phyloP scores from a whole-genome alignment of 2,113 vertebrate genomes.

The Brienomyrus longianalis region DNA sequence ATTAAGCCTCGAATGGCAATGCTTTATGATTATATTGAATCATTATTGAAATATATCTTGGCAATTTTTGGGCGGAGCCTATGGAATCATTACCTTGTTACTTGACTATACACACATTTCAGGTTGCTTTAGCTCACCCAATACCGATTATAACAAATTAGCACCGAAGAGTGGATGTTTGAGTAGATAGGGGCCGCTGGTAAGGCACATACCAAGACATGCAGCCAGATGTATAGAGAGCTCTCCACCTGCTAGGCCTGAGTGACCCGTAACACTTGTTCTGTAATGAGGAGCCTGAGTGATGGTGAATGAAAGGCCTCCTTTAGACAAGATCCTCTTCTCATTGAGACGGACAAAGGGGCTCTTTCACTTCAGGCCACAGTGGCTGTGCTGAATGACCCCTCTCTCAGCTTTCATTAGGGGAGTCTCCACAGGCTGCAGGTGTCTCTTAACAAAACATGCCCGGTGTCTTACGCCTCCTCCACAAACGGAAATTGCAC shows the following conservation, averaged over 20 bases:
- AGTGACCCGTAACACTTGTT: slow-evolving; percentile 11
- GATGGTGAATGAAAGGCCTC: slow-evolving; percentile 17
- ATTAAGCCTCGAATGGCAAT: background rate
- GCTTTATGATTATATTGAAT: background rate
- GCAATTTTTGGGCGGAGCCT: background rate
- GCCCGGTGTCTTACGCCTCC: background rate
- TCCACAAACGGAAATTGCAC: background rate
- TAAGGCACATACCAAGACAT: background rate
- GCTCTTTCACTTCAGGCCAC: slow-evolving; percentile 24
- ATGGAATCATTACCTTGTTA: background rate
- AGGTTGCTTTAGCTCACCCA: background rate
- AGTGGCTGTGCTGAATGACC: slow-evolving; percentile 20
- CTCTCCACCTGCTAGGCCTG: background rate
- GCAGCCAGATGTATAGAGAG: background rate
- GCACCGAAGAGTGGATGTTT: background rate
- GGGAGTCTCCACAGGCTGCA: slow-evolving; percentile 11
- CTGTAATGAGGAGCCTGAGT: background rate
- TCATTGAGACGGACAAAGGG: slow-evolving; percentile 27
- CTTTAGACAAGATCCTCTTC: slow-evolving; percentile 28
- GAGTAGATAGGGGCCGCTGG: background rate
- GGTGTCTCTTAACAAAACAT: background rate
- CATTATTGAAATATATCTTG: background rate
- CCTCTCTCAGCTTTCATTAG: background rate
- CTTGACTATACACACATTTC: background rate
- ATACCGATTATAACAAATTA: background rate